phyloP scores from a whole-genome alignment of 2,797 vertebrate species.

The Molossus alvarezi region DNA sequence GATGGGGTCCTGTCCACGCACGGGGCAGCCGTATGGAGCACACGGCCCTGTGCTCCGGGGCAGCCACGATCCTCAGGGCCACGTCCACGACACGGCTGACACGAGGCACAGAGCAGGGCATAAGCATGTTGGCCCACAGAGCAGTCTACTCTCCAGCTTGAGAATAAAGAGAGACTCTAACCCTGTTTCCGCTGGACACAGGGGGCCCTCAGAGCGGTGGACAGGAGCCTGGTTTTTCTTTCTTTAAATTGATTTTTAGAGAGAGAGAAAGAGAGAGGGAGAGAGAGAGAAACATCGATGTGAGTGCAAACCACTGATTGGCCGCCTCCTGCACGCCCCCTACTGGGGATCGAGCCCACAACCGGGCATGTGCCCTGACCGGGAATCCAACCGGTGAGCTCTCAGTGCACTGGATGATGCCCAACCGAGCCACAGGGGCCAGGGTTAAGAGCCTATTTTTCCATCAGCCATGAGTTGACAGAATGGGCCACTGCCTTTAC shows the following conservation, averaged over 20 bases:
- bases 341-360: too few species aligned
- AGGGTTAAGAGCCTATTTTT: not conserved
- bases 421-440: too few species aligned
- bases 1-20: too few species aligned
- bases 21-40: not conserved
- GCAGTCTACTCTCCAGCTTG: not conserved
- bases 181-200: not conserved
- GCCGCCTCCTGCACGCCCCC: too few species aligned
- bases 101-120: not conserved
- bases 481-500: not conserved
- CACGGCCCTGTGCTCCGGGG: too few species aligned
- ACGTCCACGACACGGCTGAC: not conserved
- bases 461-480: not conserved
- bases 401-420: too few species aligned
- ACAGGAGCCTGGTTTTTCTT: not conserved
- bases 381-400: too few species aligned
- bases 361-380: too few species aligned
- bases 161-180: not conserved
- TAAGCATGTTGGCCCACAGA: accelerated
- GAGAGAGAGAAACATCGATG: too few species aligned
- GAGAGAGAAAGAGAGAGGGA: too few species aligned
- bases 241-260: too few species aligned
- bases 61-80: accelerated
- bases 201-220: accelerated
- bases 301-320: too few species aligned